Conservation (phyloP, 2,113 vertebrate species). For the Gymnobelideus leadbeateri region DNA sequence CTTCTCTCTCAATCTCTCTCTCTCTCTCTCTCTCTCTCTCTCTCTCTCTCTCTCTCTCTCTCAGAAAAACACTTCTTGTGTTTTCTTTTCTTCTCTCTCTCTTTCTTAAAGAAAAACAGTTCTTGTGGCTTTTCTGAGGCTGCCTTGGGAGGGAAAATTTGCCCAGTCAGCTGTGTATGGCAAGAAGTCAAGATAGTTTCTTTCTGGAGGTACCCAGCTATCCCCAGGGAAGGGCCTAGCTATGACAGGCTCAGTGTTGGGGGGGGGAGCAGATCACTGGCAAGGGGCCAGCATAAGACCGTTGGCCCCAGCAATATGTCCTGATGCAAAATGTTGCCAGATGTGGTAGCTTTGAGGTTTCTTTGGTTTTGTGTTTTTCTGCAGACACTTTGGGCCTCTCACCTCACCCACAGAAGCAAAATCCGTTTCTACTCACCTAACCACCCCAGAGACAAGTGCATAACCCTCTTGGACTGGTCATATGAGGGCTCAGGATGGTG, state of each 20-base stretch:
- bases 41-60: too few relatives aligned
- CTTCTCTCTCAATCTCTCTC: too few relatives aligned
- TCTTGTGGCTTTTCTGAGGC: background rate
- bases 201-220: background rate
- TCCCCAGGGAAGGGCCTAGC: background rate
- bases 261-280: background rate
- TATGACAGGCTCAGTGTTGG: background rate
- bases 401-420: background rate
- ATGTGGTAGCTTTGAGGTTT: background rate
- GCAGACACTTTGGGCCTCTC: background rate
- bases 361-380: conserved; percentile 10
- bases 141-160: background rate
- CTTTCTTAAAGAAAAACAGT: background rate
- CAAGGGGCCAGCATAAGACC: background rate
- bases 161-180: background rate
- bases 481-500: background rate
- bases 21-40: background rate
- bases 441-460: background rate
- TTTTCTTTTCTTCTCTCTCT: too few relatives aligned
- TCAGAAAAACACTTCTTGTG: too few relatives aligned
- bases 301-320: background rate
- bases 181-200: background rate
- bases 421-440: background rate
- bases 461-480: background rate
- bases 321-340: background rate